A percentile compares a stretch with the other conserved stretches of the same genome.
Conservation (phyloP, 2,797 vertebrate genomes). For the Semotilus atromaculatus region DNA sequence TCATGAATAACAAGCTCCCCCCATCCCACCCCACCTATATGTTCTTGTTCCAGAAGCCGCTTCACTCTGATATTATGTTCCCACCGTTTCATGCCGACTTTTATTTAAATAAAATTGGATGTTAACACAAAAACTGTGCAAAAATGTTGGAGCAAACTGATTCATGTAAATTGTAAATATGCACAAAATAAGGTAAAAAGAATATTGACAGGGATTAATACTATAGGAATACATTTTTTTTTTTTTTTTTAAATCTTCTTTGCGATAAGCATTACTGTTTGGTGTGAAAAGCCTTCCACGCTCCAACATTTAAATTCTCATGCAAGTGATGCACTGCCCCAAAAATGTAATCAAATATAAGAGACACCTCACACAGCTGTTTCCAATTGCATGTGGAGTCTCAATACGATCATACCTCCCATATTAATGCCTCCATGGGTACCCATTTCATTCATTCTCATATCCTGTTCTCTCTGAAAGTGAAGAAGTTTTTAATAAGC, state of each 20-base stretch:
- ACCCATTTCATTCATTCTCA: constrained; percentile 99
- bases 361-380: constrained; percentile 14
- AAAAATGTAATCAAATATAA: not conserved
- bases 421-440: constrained; percentile 97
- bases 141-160: not conserved
- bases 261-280: not conserved
- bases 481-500: constrained; percentile 74
- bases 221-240: not conserved
- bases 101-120: not conserved
- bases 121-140: not conserved
- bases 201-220: not conserved
- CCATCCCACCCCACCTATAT: too few relatives aligned
- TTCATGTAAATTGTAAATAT: not conserved
- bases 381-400: constrained; percentile 22
- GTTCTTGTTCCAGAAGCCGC: too few relatives aligned
- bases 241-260: not conserved
- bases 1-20: too few relatives aligned
- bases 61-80: too few relatives aligned
- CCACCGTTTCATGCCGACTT: not conserved
- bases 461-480: constrained; percentile 99
- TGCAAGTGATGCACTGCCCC: constrained; percentile 4
- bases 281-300: not conserved
- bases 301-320: not conserved
- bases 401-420: constrained; percentile 92
- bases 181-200: not conserved